phyloP scores from a whole-genome alignment of 2,797 vertebrate species.

The Capromys pilorides region DNA sequence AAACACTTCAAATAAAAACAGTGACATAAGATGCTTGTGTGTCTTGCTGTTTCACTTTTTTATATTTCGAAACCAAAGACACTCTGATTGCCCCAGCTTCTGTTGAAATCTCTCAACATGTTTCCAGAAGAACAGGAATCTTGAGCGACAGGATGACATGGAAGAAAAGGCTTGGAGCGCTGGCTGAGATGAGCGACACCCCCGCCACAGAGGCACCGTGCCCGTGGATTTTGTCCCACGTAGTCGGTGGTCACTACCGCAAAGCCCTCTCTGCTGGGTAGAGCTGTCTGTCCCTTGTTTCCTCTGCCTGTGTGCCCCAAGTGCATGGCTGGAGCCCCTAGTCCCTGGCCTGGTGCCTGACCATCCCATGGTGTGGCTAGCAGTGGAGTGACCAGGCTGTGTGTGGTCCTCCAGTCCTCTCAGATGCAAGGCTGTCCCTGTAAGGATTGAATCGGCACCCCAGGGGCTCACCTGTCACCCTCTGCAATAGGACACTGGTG shows the following conservation, averaged over 20 bases:
- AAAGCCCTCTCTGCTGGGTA: too few relatives aligned
- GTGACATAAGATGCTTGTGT: neutral
- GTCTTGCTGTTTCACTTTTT: neutral
- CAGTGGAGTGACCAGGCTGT: neutral
- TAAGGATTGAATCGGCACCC: rapidly evolving
- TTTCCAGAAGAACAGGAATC: neutral
- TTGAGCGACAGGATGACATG: neutral
- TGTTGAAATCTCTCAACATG: neutral
- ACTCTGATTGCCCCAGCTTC: neutral
- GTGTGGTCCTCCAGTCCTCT: neutral
- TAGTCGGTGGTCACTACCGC: neutral
- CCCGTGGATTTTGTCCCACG: rapidly evolving
- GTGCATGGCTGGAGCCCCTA: neutral
- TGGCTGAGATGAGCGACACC: neutral
- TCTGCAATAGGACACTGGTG: neutral
- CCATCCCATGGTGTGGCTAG: neutral
- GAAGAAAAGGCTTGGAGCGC: too few relatives aligned
- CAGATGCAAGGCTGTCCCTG: too few relatives aligned
- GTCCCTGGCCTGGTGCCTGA: neutral
- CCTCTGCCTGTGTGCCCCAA: neutral
- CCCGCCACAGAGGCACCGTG: neutral
- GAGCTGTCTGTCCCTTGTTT: neutral
- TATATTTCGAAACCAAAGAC: neutral
- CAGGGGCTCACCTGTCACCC: rapidly evolving
- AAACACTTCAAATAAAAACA: neutral